Conservation (phyloP, 2,113 vertebrate genomes). For the Pterophyllum scalare region DNA sequence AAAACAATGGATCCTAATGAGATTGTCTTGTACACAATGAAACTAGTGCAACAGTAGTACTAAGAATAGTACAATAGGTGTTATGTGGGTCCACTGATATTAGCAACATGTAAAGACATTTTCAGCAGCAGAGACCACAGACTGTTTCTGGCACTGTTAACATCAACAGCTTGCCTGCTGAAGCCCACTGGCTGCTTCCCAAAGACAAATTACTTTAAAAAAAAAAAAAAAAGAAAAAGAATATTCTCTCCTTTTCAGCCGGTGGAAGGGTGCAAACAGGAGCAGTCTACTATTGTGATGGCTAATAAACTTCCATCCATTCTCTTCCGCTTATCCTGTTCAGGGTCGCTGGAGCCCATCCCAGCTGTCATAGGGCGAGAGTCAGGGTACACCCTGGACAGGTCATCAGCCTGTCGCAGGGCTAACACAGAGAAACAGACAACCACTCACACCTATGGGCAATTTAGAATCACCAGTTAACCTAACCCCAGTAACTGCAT, state of each 20-base stretch:
- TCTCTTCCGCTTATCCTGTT: too few species aligned
- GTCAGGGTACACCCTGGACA: too few species aligned
- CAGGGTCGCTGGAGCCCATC: too few species aligned
- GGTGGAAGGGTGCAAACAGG: constrained; percentile 7
- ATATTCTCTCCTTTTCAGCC: neutral
- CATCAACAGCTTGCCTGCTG: constrained; percentile 45
- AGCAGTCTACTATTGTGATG: constrained; percentile 16
- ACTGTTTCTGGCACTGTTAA: constrained; percentile 16
- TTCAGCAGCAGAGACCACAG: constrained; percentile 21
- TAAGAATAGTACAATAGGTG: neutral
- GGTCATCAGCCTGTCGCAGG: too few species aligned
- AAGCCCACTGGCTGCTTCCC: constrained; percentile 36
- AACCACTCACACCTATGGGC: too few species aligned
- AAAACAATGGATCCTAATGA: neutral
- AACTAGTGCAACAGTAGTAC: neutral
- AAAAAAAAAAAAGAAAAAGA: constrained; percentile 5
- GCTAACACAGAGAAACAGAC: too few species aligned
- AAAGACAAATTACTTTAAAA: constrained; percentile 26
- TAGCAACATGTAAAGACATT: neutral
- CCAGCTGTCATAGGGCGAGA: too few species aligned
- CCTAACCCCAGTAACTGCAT: too few species aligned
- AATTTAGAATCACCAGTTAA: too few species aligned
- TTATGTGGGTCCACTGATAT: neutral
- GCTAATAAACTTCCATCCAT: neutral
- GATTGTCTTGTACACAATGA: neutral